phyloP scores from a whole-genome alignment of 2,888 invertebrate genomes.

The Imbricaverruca yamaguchii region DNA sequence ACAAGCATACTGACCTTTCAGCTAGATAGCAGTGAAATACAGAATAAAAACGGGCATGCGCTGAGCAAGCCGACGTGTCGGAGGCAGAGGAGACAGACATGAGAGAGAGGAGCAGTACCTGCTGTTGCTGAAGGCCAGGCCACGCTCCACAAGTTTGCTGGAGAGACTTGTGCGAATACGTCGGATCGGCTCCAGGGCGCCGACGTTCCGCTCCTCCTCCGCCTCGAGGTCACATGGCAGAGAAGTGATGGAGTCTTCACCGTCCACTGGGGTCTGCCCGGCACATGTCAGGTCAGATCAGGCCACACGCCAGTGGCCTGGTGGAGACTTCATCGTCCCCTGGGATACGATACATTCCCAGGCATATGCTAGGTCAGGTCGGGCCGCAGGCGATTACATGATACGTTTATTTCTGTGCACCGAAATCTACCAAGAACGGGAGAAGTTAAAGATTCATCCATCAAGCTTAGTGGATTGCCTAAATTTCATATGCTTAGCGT shows the following conservation, averaged over 20 bases:
- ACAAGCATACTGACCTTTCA: too few relatives aligned
- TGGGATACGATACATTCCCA: too few relatives aligned
- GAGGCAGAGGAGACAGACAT: not conserved
- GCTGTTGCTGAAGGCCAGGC: constrained; percentile 51
- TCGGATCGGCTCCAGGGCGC: constrained; percentile 57
- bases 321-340: too few relatives aligned
- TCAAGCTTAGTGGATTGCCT: too few relatives aligned
- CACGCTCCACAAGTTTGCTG: constrained; percentile 55
- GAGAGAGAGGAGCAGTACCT: constrained; percentile 37
- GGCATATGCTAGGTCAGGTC: too few relatives aligned
- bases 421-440: too few relatives aligned
- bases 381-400: too few relatives aligned
- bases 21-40: too few relatives aligned
- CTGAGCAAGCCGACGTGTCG: not conserved
- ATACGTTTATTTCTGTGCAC: too few relatives aligned
- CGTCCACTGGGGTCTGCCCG: not conserved
- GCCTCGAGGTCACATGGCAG: constrained; percentile 58
- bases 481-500: too few relatives aligned
- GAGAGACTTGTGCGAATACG: constrained; percentile 60
- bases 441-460: too few relatives aligned
- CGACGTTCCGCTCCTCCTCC: constrained; percentile 51
- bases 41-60: too few relatives aligned
- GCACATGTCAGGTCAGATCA: not conserved
- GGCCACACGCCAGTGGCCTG: not conserved
- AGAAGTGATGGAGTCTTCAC: constrained; percentile 30